Conservation (phyloP, 2,888 invertebrate genomes). For the Leptinotarsa tumamoca region DNA sequence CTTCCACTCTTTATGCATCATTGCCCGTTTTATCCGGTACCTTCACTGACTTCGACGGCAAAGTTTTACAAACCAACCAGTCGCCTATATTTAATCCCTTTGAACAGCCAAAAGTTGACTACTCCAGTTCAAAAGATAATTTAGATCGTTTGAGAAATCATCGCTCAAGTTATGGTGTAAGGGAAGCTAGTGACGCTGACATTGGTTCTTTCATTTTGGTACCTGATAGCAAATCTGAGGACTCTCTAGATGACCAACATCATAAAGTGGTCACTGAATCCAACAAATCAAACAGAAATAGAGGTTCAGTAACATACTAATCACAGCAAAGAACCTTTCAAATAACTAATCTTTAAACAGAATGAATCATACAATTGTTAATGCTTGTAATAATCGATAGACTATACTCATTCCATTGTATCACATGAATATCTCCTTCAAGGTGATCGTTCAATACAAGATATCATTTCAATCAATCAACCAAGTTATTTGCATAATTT, state of each 20-base stretch:
- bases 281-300: constrained; percentile 16
- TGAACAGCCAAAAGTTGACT: constrained; percentile 26
- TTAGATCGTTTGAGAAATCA: constrained; percentile 34
- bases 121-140: constrained; percentile 18
- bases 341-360: too few species aligned
- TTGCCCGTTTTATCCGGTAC: constrained; percentile 6
- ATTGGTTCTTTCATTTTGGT: constrained; percentile 25
- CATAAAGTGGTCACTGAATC: not conserved
- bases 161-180: constrained; percentile 30
- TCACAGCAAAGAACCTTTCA: too few species aligned
- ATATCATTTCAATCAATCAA: too few species aligned
- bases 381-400: too few species aligned
- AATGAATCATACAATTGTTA: too few species aligned
- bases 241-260: not conserved
- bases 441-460: too few species aligned
- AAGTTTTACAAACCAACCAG: constrained; percentile 23
- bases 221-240: constrained; percentile 28
- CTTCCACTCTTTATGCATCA: constrained; percentile 25
- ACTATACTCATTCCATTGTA: too few species aligned
- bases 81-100: constrained; percentile 30
- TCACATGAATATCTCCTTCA: too few species aligned
- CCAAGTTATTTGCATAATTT: too few species aligned
- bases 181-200: constrained; percentile 26
- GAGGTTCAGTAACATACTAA: not conserved
- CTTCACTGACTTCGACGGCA: constrained; percentile 4